Percentiles rank a stretch among this genome's conserved stretches.
phyloP scores from a whole-genome alignment of 2,888 invertebrate species.

The Sisyra nigra region DNA sequence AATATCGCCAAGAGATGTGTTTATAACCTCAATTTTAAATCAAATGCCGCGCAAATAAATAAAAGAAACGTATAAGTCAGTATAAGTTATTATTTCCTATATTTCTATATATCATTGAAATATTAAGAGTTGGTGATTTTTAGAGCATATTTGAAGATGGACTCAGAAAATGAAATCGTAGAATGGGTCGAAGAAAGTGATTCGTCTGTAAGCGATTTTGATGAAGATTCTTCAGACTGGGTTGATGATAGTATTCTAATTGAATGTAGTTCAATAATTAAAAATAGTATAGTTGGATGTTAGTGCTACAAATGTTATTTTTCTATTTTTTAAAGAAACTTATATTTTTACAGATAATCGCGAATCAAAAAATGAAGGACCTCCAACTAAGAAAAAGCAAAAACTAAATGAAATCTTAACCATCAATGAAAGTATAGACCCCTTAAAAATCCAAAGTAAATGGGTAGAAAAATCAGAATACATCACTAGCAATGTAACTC shows the following conservation, averaged over 20 bases:
- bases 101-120: too few relatives aligned
- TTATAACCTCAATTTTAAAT: too few relatives aligned
- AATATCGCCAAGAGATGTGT: too few relatives aligned
- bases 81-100: too few relatives aligned
- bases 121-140: too few relatives aligned
- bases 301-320: background rate
- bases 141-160: too few relatives aligned
- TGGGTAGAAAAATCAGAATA: constrained; percentile 17
- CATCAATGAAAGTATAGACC: constrained; percentile 10
- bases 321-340: background rate
- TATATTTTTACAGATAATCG: background rate
- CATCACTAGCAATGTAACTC: constrained; percentile 27
- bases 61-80: too few relatives aligned
- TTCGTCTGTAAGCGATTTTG: constrained; percentile 20
- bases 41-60: too few relatives aligned
- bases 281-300: background rate
- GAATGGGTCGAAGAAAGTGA: constrained; percentile 9
- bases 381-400: constrained; percentile 9
- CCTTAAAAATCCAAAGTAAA: constrained; percentile 18
- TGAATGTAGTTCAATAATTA: background rate
- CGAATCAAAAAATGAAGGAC: constrained; percentile 13
- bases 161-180: constrained; percentile 5
- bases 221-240: constrained; percentile 15
- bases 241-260: constrained; percentile 1
- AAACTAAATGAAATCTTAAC: background rate